Evolutionary conservation across 2,797 vertebrate genomes (phyloP).

Genomic region (Cuculus canorus): DNA sequence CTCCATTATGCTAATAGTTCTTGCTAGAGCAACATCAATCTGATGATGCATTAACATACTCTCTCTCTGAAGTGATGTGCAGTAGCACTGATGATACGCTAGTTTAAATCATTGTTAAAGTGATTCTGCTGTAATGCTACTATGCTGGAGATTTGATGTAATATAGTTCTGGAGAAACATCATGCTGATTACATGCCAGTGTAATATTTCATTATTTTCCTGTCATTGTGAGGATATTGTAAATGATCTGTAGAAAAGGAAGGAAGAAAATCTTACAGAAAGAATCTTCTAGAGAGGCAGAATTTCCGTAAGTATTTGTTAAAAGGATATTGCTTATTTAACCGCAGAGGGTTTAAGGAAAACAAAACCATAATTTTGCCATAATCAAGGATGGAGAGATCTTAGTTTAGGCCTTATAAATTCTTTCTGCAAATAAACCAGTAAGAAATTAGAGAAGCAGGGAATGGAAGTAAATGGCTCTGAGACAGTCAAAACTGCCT

Average conservation of each 20-base stretch:
- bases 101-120: conserved; percentile 53
- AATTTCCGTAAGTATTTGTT: conserved; percentile 27
- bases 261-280: conserved; percentile 40
- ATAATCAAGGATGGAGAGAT: background rate
- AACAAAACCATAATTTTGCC: background rate
- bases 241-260: conserved; percentile 56
- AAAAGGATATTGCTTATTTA: conserved; percentile 32
- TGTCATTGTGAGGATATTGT: conserved; percentile 34
- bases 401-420: background rate
- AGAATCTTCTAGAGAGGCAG: background rate
- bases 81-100: conserved; percentile 42
- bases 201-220: conserved; percentile 66
- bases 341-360: background rate
- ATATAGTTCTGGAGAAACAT: conserved; percentile 65
- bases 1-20: conserved; percentile 53
- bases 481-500: background rate
- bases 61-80: background rate
- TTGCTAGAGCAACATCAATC: conserved; percentile 34
- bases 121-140: conserved; percentile 44
- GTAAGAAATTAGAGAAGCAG: background rate
- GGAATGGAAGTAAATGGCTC: background rate
- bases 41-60: conserved; percentile 46
- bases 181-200: conserved; percentile 50
- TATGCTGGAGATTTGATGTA: conserved; percentile 50
- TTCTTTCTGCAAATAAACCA: background rate